Base-by-base conservation (phyloP, 1,140 invertebrate genomes). In the Drosophila leontia region DNA sequence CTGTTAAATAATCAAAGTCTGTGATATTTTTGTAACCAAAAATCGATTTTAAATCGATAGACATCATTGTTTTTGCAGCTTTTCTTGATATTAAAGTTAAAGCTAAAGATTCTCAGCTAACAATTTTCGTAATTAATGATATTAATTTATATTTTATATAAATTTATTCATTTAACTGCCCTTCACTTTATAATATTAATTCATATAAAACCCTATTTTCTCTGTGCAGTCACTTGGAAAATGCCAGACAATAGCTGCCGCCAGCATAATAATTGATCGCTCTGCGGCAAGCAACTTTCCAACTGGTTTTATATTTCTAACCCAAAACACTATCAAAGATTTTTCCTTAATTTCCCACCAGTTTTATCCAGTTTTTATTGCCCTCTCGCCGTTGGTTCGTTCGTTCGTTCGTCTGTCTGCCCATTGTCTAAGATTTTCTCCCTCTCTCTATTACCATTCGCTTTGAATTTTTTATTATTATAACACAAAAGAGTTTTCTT, bases 321-420 rank as follows among this genome's bases (percentile, higher is more conserved):
- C 19, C 48, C 34, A 13, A 47, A 41, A 37, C 41, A 50, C 55
- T 47, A 51, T 50, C 32, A 37, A 11, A 3, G 57, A 41, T 60
- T 80, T 63, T 75, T 51, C 53, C 35, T 55, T 61, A 64, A 75
- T 79, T 78, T 65, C 64, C 60, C 53, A 45, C 62, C 59, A 58
- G 56, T 82, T 79, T 81, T 81, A 64, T 80, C 55, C 69, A 67
- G 75, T 83, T 88, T 82, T 82, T 88, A 86, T 87, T 79, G 82
- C 82, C 53, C 71, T 58, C 45, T 74, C 51, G 67, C 23, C 55
- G 45, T 15, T 32, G 0, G 26, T 29, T 32, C 47, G 61, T 37
- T 15, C 55, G 45, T 15, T 32, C 5, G 26, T 29, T 32, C 47
- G 61, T 37, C 26, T 57, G 71, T 34, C 34, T 34, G 8, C 23